Evolutionary conservation across 2,888 invertebrate genomes (phyloP).

Genomic region (Ashinkailepas kermadecensis): DNA sequence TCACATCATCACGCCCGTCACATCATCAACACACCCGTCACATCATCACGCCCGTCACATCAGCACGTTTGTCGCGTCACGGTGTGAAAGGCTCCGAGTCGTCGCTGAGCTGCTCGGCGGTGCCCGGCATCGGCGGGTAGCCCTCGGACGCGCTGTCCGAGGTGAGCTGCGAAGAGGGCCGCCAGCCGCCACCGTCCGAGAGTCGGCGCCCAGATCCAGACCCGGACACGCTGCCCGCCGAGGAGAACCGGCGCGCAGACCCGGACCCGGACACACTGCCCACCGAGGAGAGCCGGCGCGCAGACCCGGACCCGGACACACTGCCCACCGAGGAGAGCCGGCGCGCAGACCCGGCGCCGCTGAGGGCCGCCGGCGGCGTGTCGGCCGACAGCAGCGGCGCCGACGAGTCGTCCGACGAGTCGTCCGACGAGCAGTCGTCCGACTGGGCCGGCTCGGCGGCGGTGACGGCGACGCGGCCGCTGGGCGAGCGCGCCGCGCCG

Average conservation of each 20-base stretch:
- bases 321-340: background rate
- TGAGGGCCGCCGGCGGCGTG: slow-evolving; percentile 50
- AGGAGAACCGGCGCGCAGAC: background rate
- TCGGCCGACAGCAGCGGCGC: slow-evolving; percentile 37
- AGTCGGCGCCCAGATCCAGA: background rate
- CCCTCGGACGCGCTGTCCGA: background rate
- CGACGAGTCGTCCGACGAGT: background rate
- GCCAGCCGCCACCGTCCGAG: background rate
- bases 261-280: background rate
- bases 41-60: too few species aligned
- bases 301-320: background rate
- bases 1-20: too few species aligned
- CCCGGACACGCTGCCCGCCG: background rate
- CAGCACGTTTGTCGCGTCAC: background rate
- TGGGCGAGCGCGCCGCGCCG: background rate
- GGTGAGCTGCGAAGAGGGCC: background rate
- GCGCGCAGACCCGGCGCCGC: slow-evolving; percentile 33
- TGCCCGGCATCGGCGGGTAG: slow-evolving; percentile 4
- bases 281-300: background rate
- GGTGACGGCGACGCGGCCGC: background rate
- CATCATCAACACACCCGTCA: too few species aligned
- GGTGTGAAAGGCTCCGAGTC: background rate
- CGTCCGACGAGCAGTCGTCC: background rate
- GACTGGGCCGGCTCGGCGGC: background rate
- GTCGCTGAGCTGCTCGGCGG: background rate